These are phyloP conservation scores for Cremastinae sp. DNA, from an alignment of 2,888 invertebrate genomes.

Conservation along the genomic window DNA sequence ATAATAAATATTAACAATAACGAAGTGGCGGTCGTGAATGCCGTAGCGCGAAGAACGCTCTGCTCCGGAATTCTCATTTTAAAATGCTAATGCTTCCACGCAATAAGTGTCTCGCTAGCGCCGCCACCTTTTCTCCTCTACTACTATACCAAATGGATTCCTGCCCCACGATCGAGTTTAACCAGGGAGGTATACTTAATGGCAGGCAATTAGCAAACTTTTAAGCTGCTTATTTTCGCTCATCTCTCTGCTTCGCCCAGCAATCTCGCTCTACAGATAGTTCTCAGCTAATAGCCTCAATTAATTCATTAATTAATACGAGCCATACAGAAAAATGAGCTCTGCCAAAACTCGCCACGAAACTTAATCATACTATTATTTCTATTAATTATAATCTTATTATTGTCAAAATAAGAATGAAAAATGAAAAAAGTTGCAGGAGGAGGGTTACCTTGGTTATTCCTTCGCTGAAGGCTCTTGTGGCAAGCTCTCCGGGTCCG, in stretches of 20 bases:
- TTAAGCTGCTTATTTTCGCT: slow-evolving; percentile 56
- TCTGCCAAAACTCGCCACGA: too few relatives aligned
- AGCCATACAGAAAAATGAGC: not conserved
- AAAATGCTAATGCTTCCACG: slow-evolving; percentile 70
- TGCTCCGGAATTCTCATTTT: slow-evolving; percentile 63
- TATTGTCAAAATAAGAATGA: too few relatives aligned
- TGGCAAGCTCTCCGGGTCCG: slow-evolving; percentile 97
- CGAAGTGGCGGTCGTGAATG: too few relatives aligned
- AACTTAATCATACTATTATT: too few relatives aligned
- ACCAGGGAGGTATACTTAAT: slow-evolving; percentile 69
- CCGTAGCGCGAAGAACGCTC: slow-evolving; percentile 49
- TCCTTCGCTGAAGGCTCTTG: slow-evolving; percentile 97
- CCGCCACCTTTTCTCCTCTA: slow-evolving; percentile 26
- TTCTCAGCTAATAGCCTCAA: slow-evolving; percentile 27
- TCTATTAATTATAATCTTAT: too few relatives aligned
- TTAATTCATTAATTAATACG: slow-evolving; percentile 39
- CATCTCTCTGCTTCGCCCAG: slow-evolving; percentile 1
- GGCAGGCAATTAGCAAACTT: slow-evolving; percentile 75
- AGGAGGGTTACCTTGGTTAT: slow-evolving; percentile 94
- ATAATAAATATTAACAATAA: too few relatives aligned
- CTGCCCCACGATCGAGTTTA: slow-evolving; percentile 56
- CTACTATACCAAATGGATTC: slow-evolving; percentile 59
- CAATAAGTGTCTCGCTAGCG: not conserved
- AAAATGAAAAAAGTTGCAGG: too few relatives aligned
- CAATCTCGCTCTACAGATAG: too few relatives aligned